A percentile compares a stretch with the other conserved stretches of the same genome.
Evolutionary conservation across 2,888 invertebrate species (phyloP).

Genomic region (Orthosia gothica): DNA sequence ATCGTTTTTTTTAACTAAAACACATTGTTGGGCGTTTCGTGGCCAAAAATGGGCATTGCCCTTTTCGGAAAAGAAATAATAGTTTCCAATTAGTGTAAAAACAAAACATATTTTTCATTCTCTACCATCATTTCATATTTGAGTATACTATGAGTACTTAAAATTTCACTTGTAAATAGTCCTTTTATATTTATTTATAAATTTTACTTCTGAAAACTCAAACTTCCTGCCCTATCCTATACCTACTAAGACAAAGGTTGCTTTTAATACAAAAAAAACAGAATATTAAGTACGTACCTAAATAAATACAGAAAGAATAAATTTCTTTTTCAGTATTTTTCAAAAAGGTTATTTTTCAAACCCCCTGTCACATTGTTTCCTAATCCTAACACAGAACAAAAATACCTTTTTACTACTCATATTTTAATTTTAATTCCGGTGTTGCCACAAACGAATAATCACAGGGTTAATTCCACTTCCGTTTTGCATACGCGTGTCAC

Average conservation of each 20-base stretch:
- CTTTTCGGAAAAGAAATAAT: neutral
- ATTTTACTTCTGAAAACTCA: no score
- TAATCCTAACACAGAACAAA: slow-evolving; percentile 28
- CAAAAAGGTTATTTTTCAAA: neutral
- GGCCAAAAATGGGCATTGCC: no score
- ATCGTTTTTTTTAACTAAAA: no score
- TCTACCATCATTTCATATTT: neutral
- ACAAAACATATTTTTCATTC: neutral
- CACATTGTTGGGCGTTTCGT: no score
- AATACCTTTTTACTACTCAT: slow-evolving; percentile 3
- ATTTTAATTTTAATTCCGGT: slow-evolving; percentile 51
- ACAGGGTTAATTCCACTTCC: slow-evolving; percentile 52
- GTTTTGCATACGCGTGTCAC: slow-evolving; percentile 49
- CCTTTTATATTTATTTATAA: neutral
- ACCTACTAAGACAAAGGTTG: no score
- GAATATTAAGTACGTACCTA: no score
- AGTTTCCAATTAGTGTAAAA: neutral
- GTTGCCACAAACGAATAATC: slow-evolving; percentile 54
- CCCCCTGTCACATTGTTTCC: neutral
- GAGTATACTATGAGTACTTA: neutral
- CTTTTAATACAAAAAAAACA: no score
- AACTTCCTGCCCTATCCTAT: no score
- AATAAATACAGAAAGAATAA: neutral
- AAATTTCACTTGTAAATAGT: neutral
- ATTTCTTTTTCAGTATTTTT: neutral